Evolutionary conservation across 2,888 invertebrate species (phyloP), one percentile per base, ranked within the genome.

Genomic region (Hetaerina titia): DNA sequence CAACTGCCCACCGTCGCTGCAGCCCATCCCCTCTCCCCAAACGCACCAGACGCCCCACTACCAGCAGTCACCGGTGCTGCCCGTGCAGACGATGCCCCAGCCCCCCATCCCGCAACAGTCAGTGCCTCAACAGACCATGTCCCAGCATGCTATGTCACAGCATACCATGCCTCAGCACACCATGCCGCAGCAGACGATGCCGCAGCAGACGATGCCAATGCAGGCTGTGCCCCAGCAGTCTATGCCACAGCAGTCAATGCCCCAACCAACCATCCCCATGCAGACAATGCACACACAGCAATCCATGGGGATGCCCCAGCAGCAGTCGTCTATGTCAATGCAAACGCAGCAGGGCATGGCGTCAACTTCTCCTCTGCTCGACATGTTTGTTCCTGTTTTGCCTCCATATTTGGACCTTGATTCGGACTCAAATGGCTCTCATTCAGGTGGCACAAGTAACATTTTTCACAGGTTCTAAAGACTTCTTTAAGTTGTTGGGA

Each of bases 371-470:
- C 90, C 92, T 56, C n/a, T 56, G 11, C 69, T 92, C 13, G 74
- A 92, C 69, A n/a, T 57, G n/a, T 92, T n/a, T 56, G 92, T 69
- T 45, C 45, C 56, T 15, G 92, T 69, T 8, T 92, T 92, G n/a
- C 74, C 92, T 15, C 69, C 92, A 17, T 92, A n/a, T n/a, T 74
- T 92, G n/a, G 92, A 92, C 56, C 69, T 92, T 22, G 92, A 92
- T 92, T 92, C 92, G 17, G 92, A 92, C 56, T 92, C 92, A 8
- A 92, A 92, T 17, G 92, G 92, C 8, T 92, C 92, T 45, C 92
- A 92, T 92, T 90, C 90, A 19, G 90, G 90, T 56, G 90, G 90
- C 45, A 45, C 90, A 15, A 69, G 64, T 90, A 63, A 90, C 64
- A 81, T 69, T 90, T 90, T 63, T 56, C 69, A 22, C 57, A 92